A percentile compares a stretch with the other conserved stretches of the same genome.
phyloP scores from a whole-genome alignment of 2,888 invertebrate genomes.

The Tridacna crocea region DNA sequence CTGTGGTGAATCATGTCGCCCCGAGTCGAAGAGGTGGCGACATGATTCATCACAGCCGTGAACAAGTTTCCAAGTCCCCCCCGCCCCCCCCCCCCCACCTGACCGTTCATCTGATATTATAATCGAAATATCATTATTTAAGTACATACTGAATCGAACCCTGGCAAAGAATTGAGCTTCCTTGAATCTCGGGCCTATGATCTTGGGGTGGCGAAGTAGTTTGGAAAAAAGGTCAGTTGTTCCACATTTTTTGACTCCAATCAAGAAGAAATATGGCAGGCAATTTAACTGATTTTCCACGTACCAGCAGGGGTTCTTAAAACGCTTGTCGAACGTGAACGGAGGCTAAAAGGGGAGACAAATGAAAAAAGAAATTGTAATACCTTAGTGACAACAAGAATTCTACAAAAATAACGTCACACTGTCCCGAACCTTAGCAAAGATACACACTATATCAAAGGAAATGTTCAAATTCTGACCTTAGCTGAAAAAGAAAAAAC shows the following conservation, averaged over 20 bases:
- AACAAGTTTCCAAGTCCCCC: too few species aligned
- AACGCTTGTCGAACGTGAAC: slow-evolving; percentile 41
- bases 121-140: not conserved
- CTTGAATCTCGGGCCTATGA: slow-evolving; percentile 39
- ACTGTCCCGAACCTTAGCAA: too few species aligned
- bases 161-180: slow-evolving; percentile 48
- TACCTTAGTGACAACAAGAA: too few species aligned
- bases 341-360: slow-evolving; percentile 41
- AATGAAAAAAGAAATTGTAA: not conserved
- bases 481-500: too few species aligned
- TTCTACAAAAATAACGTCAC: too few species aligned
- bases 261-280: slow-evolving; percentile 64
- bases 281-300: slow-evolving; percentile 39
- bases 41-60: too few species aligned
- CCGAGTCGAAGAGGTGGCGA: too few species aligned
- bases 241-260: slow-evolving; percentile 67
- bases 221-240: slow-evolving; percentile 61
- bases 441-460: too few species aligned
- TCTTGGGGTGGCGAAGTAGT: slow-evolving; percentile 51
- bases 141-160: slow-evolving; percentile 29
- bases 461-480: too few species aligned
- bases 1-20: too few species aligned
- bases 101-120: too few species aligned
- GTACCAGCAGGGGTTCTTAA: slow-evolving; percentile 68
- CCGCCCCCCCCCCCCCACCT: too few species aligned